Percentiles rank a stretch among this genome's conserved stretches.
phyloP scores from a whole-genome alignment of 2,113 vertebrate species.

The Oryzias woworae region DNA sequence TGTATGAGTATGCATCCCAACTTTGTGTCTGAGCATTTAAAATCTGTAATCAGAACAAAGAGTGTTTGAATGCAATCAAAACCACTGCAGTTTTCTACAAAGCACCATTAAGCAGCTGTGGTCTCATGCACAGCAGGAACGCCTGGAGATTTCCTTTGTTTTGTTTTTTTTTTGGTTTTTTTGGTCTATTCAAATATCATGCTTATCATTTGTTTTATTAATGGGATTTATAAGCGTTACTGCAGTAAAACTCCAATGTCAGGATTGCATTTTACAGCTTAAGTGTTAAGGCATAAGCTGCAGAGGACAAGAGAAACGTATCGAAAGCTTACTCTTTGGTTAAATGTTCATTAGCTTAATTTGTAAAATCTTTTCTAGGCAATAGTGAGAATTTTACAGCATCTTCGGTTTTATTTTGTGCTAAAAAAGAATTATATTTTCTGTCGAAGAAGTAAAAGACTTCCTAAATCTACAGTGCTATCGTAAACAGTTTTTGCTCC shows the following conservation, averaged over 20 bases:
- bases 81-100: not conserved
- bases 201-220: not conserved
- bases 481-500: not conserved
- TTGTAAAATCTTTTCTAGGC: not conserved
- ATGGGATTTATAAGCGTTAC: not conserved
- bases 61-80: not conserved
- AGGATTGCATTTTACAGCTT: not conserved
- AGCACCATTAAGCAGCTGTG: not conserved
- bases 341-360: slow-evolving; percentile 14
- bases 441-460: slow-evolving; percentile 25
- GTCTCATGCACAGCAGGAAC: not conserved
- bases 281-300: slow-evolving; percentile 1
- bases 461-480: slow-evolving; percentile 9
- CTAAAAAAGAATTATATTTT: slow-evolving; percentile 12
- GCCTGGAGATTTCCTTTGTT: not conserved
- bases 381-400: not conserved
- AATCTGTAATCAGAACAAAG: slow-evolving; percentile 1
- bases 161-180: slow-evolving; percentile 8
- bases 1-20: not conserved
- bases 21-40: not conserved
- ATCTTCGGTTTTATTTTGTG: slow-evolving; percentile 1
- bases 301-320: not conserved
- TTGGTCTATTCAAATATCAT: slow-evolving; percentile 17
- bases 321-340: slow-evolving; percentile 57
- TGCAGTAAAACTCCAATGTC: too few species aligned